Evolutionary conservation across 2,113 vertebrate genomes (phyloP).

Genomic region (Tylochromis polylepis): DNA sequence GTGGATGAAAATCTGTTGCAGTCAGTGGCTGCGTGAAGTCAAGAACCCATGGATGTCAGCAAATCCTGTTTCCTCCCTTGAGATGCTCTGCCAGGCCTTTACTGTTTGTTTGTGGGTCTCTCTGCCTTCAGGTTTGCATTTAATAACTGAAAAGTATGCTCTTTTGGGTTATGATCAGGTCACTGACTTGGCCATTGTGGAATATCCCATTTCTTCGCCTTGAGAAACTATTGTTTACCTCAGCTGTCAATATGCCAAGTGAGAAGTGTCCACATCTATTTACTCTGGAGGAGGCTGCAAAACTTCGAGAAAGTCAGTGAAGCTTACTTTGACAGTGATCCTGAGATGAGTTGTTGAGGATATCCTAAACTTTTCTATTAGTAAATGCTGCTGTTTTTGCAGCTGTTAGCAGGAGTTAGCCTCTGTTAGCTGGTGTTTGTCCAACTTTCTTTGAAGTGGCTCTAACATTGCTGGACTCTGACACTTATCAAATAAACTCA

Average conservation of each 20-base stretch:
- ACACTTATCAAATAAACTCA: background rate
- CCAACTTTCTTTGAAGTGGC: background rate
- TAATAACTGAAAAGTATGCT: background rate
- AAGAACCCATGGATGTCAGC: background rate
- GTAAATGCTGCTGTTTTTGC: background rate
- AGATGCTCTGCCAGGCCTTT: background rate
- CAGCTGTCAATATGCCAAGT: background rate
- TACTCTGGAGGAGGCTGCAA: background rate
- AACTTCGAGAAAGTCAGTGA: background rate
- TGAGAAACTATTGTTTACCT: background rate
- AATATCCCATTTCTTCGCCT: background rate
- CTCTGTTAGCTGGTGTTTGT: background rate
- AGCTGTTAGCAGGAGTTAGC: background rate
- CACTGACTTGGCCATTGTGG: background rate
- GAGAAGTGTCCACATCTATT: background rate
- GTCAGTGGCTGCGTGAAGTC: background rate
- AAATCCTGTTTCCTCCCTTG: background rate
- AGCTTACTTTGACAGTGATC: background rate
- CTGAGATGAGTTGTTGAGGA: background rate
- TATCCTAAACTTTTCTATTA: background rate
- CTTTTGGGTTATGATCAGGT: background rate
- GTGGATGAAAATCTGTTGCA: background rate
- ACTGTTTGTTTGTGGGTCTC: background rate
- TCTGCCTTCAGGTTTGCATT: background rate
- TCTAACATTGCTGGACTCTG: background rate